phyloP scores from a whole-genome alignment of 2,888 invertebrate genomes.

The Poecilobothrus nobilitatus region DNA sequence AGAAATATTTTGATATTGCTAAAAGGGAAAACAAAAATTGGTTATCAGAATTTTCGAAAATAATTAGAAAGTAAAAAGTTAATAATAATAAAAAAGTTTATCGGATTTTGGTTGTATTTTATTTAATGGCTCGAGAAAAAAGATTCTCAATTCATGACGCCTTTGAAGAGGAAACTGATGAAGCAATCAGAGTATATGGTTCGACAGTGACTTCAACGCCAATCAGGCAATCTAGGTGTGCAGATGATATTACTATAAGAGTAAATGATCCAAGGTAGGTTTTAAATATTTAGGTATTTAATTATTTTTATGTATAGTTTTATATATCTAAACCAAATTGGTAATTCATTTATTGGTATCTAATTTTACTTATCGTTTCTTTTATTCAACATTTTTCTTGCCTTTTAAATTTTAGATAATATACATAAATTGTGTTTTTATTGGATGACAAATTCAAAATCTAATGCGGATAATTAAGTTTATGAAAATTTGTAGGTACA shows the following conservation, averaged over 20 bases:
- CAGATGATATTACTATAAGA: constrained; percentile 49
- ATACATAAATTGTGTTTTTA: no score
- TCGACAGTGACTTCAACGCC: constrained; percentile 65
- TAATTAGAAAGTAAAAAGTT: no score
- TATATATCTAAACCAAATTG: not conserved
- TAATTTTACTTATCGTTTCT: not conserved
- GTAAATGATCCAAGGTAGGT: constrained; percentile 46
- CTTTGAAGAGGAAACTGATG: constrained; percentile 77
- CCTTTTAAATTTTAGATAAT: no score
- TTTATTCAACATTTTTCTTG: no score
- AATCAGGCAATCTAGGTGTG: constrained; percentile 49
- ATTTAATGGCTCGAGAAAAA: constrained; percentile 44
- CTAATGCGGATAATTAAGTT: no score
- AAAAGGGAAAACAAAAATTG: no score
- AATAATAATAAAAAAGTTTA: no score
- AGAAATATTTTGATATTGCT: no score
- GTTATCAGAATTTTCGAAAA: no score
- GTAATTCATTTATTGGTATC: not conserved
- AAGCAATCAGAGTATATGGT: constrained; percentile 73
- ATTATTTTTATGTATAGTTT: not conserved
- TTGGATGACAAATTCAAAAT: no score
- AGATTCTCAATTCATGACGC: constrained; percentile 77
- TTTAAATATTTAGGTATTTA: constrained; percentile 2
- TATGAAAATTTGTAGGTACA: no score
- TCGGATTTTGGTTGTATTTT: no score